Percentiles rank a stretch among this genome's conserved stretches.
These are phyloP conservation scores for Dissostichus mawsoni DNA, from an alignment of 2,113 vertebrate genomes.

Conservation along the genomic window DNA sequence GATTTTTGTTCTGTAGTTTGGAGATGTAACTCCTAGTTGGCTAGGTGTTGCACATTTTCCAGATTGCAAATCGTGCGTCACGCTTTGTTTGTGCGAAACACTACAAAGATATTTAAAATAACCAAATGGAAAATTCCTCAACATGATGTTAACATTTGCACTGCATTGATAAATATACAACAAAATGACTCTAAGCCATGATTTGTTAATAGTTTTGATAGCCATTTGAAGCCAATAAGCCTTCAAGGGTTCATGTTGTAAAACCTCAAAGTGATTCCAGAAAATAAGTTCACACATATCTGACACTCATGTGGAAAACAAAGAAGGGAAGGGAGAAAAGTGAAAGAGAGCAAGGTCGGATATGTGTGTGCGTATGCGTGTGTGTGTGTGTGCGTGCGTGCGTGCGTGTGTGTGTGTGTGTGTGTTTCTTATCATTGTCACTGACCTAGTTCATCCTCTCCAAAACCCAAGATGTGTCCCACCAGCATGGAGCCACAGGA, in stretches of 20 bases:
- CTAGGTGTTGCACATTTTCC: not conserved
- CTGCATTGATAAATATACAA: slow-evolving; percentile 38
- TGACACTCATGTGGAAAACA: slow-evolving; percentile 20
- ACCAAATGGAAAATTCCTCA: slow-evolving; percentile 39
- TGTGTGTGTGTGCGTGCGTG: not conserved
- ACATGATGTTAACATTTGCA: slow-evolving; percentile 31
- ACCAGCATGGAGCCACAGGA: slow-evolving; percentile 91
- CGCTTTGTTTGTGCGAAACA: not conserved
- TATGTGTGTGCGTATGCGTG: not conserved
- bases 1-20: slow-evolving; percentile 34
- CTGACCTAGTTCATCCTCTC: slow-evolving; percentile 97
- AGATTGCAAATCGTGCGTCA: not conserved
- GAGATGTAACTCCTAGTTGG: slow-evolving; percentile 30
- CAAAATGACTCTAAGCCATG: slow-evolving; percentile 22
- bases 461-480: slow-evolving; percentile 95
- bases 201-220: slow-evolving; percentile 46
- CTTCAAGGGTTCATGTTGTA: slow-evolving; percentile 22
- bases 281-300: slow-evolving; percentile 25
- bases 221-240: slow-evolving; percentile 36
- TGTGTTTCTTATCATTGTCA: not conserved
- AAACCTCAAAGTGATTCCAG: slow-evolving; percentile 21
- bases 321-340: not conserved
- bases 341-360: not conserved
- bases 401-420: no score
- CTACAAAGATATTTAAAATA: not conserved